Conservation (phyloP, 2,113 vertebrate species). For the Nipponia nippon region DNA sequence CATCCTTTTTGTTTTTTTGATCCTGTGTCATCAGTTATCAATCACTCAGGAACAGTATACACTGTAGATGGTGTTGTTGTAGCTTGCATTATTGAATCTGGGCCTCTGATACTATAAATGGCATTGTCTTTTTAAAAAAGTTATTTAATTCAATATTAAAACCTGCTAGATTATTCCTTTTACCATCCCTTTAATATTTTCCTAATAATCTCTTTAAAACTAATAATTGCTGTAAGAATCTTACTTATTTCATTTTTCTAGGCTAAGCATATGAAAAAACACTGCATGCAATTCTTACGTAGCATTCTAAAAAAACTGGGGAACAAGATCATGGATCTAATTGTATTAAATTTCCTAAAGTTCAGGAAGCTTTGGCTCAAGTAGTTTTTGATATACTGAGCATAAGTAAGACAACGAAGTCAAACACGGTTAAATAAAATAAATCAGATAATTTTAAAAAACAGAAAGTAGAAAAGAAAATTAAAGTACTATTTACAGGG, state of each 20-base stretch:
- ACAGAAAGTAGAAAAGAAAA: not conserved
- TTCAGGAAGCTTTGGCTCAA: not conserved
- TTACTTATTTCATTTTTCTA: not conserved
- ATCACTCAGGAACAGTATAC: not conserved
- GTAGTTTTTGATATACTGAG: not conserved
- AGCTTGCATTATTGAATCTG: not conserved
- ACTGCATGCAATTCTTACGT: not conserved
- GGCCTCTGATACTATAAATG: not conserved
- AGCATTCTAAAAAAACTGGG: not conserved
- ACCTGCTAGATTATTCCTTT: not conserved
- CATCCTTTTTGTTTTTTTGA: not conserved
- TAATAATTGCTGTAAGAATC: not conserved
- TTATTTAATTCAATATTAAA: not conserved
- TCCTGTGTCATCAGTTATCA: not conserved
- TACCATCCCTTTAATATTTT: not conserved
- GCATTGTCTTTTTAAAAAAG: not conserved
- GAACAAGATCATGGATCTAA: not conserved
- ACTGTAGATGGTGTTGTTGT: not conserved
- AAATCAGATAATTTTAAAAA: not conserved
- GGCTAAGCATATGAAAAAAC: not conserved
- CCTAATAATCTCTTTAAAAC: not conserved
- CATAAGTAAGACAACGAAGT: not conserved
- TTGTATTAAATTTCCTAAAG: not conserved
- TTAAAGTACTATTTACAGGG: not conserved
- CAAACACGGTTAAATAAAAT: not conserved